Evolutionary conservation across 2,797 vertebrate genomes (phyloP), one percentile per base, ranked within the genome.

Genomic region (Halcyon leucocephala): DNA sequence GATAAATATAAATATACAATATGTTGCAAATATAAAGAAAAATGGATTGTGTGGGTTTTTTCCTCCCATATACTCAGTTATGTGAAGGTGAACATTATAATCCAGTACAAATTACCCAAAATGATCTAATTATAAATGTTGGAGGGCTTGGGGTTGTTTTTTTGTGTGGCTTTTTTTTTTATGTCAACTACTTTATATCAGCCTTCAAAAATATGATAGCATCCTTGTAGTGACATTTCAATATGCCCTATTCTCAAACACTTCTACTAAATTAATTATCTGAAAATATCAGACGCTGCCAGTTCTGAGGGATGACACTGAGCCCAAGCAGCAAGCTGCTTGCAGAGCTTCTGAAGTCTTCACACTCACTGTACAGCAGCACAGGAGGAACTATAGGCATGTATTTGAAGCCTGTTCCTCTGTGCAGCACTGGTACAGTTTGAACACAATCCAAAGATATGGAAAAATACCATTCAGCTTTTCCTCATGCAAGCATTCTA

Each of bases 221-320:
- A 66, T 65, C 17, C 11, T 46, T 8, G 1, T 1, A 79, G 76
- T 54, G 66, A 86, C 77, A 94, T 88, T 94, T 95, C 79, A 71
- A 39, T 42, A 83, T 44, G 46, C n/a, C n/a, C 42, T 74, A 10
- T 66, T 58, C 72, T 62, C 72, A 73, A 94, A 42, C 33, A 42
- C 60, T 58, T 61, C 14, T 33, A 41, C 52, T 57, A 87, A 92
- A 66, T 78, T 83, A 94, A 90, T 88, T 94, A 64, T 79, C 73
- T 62, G 55, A 82, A 51, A 91, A 70, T 49, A 71, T 51, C 72
- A 78, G 76, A 64, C 0, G 5, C 52, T 74, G 48, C 22, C 51
- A 46, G 60, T 46, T 91, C 57, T 51, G 61, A 78, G 19, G 33
- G n/a, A 55, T 46, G 55, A 79, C 61, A 41, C 20, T 24, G 9